Base-by-base conservation (phyloP, 2,888 invertebrate genomes). In the Lypha dubia region DNA sequence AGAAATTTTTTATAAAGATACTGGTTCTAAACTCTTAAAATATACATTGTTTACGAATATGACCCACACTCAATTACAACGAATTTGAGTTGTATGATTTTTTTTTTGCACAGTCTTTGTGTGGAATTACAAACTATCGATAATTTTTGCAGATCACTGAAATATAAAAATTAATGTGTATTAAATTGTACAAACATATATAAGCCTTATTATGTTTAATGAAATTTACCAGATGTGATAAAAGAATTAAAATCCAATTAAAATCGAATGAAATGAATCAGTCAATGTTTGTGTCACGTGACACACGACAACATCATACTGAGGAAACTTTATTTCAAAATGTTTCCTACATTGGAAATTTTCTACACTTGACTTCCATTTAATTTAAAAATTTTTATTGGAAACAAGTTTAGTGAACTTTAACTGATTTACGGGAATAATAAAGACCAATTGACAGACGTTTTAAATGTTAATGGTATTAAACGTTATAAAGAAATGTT, bases 351-450 rank as follows among this genome's bases (percentile, higher is more conserved):
- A 41, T 11, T 41, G 60, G 22, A 77, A 68, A 49, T 22, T 49
- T 68, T 77, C 5, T 22, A 53, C 5, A 63, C 13, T 11, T 49
- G 2, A 62, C 28, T 65, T 75, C 22, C n/a, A 56, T 20, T 56
- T 35, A 49, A 8, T 24, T 6, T 70, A 15, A 11, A 51, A 9
- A 67, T 20, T 20, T 20, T 20, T 28, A 15, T 22, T 58, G 44
- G 2, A 56, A 63, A 56, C 20, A 68, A 68, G 63, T 65, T 71
- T 79, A 56, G 24, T 79, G 71, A 71, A 79, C 79, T 71, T 79
- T 35, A 44, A 32, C 32, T 56, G 17, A 13, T 56, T 70, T 15
- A 15, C n/a, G 11, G 20, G 7, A 24, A 38, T 24, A 46, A 15
- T 1, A 58, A 44, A 70, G 49, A 58, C 38, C 13, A 67, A 15